Conservation (phyloP, 1,140 invertebrate species). For the Drosophila pallidifrons region DNA sequence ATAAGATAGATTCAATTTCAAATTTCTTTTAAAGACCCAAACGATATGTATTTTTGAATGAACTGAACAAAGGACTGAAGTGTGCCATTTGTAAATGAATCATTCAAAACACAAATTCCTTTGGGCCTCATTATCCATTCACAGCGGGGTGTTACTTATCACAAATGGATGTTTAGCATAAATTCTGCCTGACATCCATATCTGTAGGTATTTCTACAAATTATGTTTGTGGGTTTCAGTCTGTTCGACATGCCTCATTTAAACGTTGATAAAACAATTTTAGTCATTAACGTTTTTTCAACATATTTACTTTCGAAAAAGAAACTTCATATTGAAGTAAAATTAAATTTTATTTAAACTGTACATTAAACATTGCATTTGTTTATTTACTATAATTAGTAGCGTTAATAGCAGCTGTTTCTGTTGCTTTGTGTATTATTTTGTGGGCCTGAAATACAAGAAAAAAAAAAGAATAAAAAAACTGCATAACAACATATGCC, state of each 20-base stretch:
- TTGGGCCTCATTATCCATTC: constrained; percentile 32
- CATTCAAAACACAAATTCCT: constrained; percentile 7
- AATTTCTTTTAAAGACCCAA: constrained; percentile 3
- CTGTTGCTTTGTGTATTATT: constrained; percentile 49
- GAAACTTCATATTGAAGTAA: constrained; percentile 3
- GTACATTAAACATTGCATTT: constrained; percentile 49
- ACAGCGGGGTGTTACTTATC: constrained; percentile 44
- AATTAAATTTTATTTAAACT: constrained; percentile 46
- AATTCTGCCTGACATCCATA: constrained; percentile 21
- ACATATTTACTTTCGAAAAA: background rate
- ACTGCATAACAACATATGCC: constrained; percentile 63
- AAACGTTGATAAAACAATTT: constrained; percentile 14
- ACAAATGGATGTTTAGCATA: constrained; percentile 51
- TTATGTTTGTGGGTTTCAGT: background rate
- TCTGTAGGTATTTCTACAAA: background rate
- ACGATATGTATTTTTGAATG: constrained; percentile 2
- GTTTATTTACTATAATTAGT: constrained; percentile 69
- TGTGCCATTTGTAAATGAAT: constrained; percentile 20
- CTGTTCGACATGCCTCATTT: background rate
- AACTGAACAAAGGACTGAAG: constrained; percentile 18
- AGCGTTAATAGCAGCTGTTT: constrained; percentile 54
- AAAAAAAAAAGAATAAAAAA: constrained; percentile 34
- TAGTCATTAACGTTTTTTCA: background rate
- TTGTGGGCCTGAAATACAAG: constrained; percentile 23
- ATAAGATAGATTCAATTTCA: constrained; percentile 28